Evolutionary conservation across 2,888 invertebrate genomes (phyloP).

Genomic region (Apodemia mormo): DNA sequence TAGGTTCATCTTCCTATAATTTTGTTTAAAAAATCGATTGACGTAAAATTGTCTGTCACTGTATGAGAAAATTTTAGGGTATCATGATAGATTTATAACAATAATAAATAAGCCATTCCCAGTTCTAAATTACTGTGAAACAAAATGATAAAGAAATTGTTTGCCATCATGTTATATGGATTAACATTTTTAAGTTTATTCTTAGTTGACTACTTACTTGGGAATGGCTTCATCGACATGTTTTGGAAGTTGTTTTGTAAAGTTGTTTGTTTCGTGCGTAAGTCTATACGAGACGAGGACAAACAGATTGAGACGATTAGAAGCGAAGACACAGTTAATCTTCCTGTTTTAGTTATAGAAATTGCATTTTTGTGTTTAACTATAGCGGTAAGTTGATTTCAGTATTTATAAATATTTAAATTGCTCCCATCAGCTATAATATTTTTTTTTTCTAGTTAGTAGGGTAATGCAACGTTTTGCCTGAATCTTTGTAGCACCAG

Average conservation of each 20-base stretch:
- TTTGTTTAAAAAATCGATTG: neutral
- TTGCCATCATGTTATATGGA: constrained; percentile 44
- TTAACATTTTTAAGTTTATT: constrained; percentile 51
- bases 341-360: constrained; percentile 53
- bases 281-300: constrained; percentile 50
- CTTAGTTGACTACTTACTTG: constrained; percentile 55
- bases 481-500: too few relatives aligned
- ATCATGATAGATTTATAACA: constrained; percentile 6
- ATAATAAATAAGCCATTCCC: neutral
- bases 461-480: too few relatives aligned
- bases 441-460: too few relatives aligned
- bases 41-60: neutral
- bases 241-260: constrained; percentile 50
- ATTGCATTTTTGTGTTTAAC: constrained; percentile 51
- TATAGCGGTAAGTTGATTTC: constrained; percentile 49
- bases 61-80: neutral
- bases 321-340: constrained; percentile 44
- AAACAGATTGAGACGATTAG: constrained; percentile 35
- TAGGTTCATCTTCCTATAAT: too few relatives aligned
- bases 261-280: constrained; percentile 51
- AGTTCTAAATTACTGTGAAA: constrained; percentile 20
- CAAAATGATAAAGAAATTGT: constrained; percentile 44
- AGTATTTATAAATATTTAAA: too few relatives aligned
- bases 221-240: constrained; percentile 58
- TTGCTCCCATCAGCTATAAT: too few relatives aligned